These are phyloP conservation scores for Cyclophora punctaria DNA, from an alignment of 2,888 invertebrate genomes.

Conservation along the genomic window DNA sequence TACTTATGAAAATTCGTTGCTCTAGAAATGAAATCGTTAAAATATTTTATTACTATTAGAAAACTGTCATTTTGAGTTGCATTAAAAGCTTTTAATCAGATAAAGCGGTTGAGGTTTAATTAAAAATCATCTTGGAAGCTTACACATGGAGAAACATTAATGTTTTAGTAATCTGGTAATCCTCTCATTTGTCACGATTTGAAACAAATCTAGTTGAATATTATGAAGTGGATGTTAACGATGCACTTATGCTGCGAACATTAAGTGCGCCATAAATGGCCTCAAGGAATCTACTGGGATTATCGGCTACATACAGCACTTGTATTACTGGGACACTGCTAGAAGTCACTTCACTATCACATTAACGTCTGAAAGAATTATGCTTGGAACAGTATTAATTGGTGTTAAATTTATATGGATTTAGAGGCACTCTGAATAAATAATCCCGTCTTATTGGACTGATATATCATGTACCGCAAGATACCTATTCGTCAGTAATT, in stretches of 20 bases:
- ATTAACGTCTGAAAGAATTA: conserved; percentile 47
- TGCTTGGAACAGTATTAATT: conserved; percentile 43
- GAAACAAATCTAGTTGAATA: conserved; percentile 31
- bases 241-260: conserved; percentile 44
- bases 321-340: conserved; percentile 2
- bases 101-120: conserved; percentile 7
- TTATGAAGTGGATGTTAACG: conserved; percentile 44
- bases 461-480: conserved; percentile 11
- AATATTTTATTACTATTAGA: too few relatives aligned
- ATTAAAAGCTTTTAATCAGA: too few relatives aligned
- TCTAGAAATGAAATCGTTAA: too few relatives aligned
- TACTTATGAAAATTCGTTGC: too few relatives aligned
- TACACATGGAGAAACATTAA: conserved; percentile 13
- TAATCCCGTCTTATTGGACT: conserved; percentile 25
- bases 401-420: conserved; percentile 46
- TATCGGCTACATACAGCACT: conserved; percentile 30
- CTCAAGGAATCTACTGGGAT: conserved; percentile 46
- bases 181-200: conserved; percentile 23
- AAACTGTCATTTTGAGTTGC: too few relatives aligned
- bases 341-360: conserved; percentile 48
- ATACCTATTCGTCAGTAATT: conserved; percentile 14
- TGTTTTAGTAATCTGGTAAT: conserved; percentile 18
- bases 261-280: conserved; percentile 50
- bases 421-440: conserved; percentile 33
- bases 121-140: conserved; percentile 10